Base-by-base conservation (phyloP, 2,888 invertebrate genomes). In the Molanna angustata region DNA sequence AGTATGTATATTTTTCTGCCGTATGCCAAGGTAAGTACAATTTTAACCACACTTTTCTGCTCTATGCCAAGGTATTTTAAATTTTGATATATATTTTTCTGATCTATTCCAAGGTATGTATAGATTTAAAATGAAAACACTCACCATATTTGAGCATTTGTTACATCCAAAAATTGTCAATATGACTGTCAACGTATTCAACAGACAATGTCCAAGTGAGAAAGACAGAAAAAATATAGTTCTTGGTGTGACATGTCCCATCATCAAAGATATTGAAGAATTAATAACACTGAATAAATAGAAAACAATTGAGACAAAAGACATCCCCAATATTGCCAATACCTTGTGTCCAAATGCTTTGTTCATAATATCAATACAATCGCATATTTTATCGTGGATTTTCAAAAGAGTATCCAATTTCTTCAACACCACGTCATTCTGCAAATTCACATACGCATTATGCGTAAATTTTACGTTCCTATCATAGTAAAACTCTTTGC, bases 331-430 rank as follows among this genome's bases (percentile, higher is more conserved):
- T n/a, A n/a, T n/a, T n/a, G n/a, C n/a, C n/a, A n/a, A n/a, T n/a
- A n/a, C n/a, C n/a, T n/a, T n/a, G n/a, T n/a, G n/a, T n/a, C n/a
- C n/a, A n/a, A n/a, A 48, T 1, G 22, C 14, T 13, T 6, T 17
- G 18, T 48, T 48, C 2, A 48, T 6, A 3, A 27, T 27, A 16
- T 27, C 39, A 13, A 27, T 14, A 13, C 48, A 39, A 40, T 48
- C 48, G 22, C 40, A 48, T 14, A 48, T 35, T 20, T 13, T 35
- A 27, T 48, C 48, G 13, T 48, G 13, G 22, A 48, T 40, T 22
- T 40, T 40, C 13, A 27, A 27, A 7, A 21, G 17, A 3, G 27
- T 9, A 2, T 27, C 14, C 4, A 43, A 16, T 22, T 21, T 27
- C 14, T 43, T 22, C 11, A 16, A 22, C 14, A 11, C 13, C 4